Conservation (phyloP, 2,797 vertebrate genomes). For the Protosalanx chinensis region DNA sequence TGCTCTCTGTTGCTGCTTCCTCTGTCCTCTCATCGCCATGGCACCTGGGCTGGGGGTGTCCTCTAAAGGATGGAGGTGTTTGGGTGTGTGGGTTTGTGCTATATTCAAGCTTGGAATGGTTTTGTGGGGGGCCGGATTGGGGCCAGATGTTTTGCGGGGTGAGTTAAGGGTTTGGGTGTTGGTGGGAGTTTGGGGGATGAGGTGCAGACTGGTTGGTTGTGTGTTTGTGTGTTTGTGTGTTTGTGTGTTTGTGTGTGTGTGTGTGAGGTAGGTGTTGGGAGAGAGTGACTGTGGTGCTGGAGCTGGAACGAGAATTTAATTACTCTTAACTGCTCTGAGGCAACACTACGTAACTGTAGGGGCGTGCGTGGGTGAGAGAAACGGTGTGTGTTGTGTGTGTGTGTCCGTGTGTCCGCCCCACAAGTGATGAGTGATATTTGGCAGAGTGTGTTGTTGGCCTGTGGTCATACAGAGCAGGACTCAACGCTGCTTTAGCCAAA, state of each 20-base stretch:
- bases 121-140: conserved; percentile 32
- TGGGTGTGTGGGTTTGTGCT: too few species aligned
- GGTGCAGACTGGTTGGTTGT: conserved; percentile 17
- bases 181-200: conserved; percentile 16
- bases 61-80: neutral
- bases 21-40: conserved; percentile 38
- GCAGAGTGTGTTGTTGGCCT: conserved; percentile 69
- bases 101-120: neutral
- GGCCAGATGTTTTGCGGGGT: conserved; percentile 47
- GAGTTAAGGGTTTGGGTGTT: neutral
- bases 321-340: conserved; percentile 38
- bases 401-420: conserved; percentile 35
- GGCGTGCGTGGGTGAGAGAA: conserved; percentile 6
- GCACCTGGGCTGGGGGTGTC: conserved; percentile 26
- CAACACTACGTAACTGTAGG: conserved; percentile 39
- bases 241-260: conserved; percentile 1
- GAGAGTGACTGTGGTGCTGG: conserved; percentile 39
- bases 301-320: conserved; percentile 50
- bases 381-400: conserved; percentile 28
- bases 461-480: conserved; percentile 65
- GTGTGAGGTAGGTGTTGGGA: conserved; percentile 46
- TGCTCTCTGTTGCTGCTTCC: conserved; percentile 49
- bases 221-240: conserved; percentile 4
- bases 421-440: conserved; percentile 73
- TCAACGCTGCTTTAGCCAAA: conserved; percentile 64